Evolutionary conservation across 2,797 vertebrate genomes (phyloP).

Genomic region (Spondyliosoma cantharus): DNA sequence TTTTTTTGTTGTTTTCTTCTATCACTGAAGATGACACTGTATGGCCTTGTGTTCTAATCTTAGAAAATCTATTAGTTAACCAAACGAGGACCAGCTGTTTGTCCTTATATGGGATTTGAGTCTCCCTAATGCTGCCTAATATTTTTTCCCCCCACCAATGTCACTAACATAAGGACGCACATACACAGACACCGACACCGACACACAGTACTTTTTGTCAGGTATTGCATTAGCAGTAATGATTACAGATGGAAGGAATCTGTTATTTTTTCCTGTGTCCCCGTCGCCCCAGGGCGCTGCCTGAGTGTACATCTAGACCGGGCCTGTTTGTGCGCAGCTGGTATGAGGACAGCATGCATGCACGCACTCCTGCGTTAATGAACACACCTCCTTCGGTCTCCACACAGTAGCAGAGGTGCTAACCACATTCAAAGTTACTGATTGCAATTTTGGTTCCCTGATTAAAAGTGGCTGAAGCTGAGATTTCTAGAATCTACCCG

Average conservation of each 20-base stretch:
- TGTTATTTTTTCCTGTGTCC: conserved; percentile 5
- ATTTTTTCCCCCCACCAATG: not conserved
- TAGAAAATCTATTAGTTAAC: not conserved
- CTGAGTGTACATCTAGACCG: conserved; percentile 28
- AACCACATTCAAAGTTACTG: conserved; percentile 8
- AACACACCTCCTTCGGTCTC: conserved; percentile 15
- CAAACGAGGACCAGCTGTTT: not conserved
- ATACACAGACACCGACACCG: not conserved
- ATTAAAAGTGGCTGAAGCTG: not conserved
- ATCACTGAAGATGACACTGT: not conserved
- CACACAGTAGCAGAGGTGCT: not conserved
- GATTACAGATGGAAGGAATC: conserved; percentile 62
- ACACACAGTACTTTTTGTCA: not conserved
- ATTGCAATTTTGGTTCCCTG: not conserved
- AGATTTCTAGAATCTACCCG: not conserved
- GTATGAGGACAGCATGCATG: conserved; percentile 31
- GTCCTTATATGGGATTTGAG: not conserved
- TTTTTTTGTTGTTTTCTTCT: not conserved
- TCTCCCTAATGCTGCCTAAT: not conserved
- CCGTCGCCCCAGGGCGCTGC: not conserved
- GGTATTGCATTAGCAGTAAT: conserved; percentile 27
- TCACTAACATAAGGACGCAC: not conserved
- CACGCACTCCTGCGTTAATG: conserved; percentile 18
- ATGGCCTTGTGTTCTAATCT: not conserved
- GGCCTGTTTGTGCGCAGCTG: conserved; percentile 40